Percentiles rank a stretch among this genome's conserved stretches.
These are phyloP conservation scores for Gila orcuttii DNA, from an alignment of 2,113 vertebrate genomes.

Conservation along the genomic window DNA sequence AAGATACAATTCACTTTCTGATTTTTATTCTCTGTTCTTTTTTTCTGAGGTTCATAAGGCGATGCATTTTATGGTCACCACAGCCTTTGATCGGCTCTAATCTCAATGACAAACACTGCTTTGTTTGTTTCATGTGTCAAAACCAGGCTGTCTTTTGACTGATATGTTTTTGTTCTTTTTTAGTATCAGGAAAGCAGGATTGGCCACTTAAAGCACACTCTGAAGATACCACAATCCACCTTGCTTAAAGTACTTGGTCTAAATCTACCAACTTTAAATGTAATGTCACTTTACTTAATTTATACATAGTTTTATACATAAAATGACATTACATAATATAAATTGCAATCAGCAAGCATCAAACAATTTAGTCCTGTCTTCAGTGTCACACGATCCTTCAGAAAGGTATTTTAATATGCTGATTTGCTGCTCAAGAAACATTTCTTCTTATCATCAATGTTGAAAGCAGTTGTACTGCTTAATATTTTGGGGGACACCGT, in stretches of 20 bases:
- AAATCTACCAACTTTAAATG: constrained; percentile 7
- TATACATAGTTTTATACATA: not conserved
- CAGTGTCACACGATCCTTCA: too few relatives aligned
- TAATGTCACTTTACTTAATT: not conserved
- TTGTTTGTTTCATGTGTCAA: constrained; percentile 65
- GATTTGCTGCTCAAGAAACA: too few relatives aligned
- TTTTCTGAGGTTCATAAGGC: constrained; percentile 70
- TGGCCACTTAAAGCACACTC: constrained; percentile 68
- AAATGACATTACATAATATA: not conserved
- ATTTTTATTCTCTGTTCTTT: constrained; percentile 63
- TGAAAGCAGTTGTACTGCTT: too few relatives aligned
- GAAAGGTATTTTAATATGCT: too few relatives aligned
- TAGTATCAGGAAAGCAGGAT: constrained; percentile 62
- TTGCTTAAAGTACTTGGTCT: constrained; percentile 60
- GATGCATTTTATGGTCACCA: constrained; percentile 75
- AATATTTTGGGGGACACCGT: too few relatives aligned
- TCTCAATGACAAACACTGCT: constrained; percentile 76
- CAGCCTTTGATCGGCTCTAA: constrained; percentile 76
- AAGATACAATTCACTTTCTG: constrained; percentile 75
- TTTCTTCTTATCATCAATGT: too few relatives aligned
- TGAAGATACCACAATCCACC: constrained; percentile 72
- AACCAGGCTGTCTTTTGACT: constrained; percentile 69
- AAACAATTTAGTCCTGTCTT: too few relatives aligned
- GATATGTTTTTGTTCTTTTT: constrained; percentile 69
- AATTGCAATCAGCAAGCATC: too few relatives aligned